A percentile compares a stretch with the other conserved stretches of the same genome.
Evolutionary conservation across 2,888 invertebrate species (phyloP).

Genomic region (Drosophila prolongata): DNA sequence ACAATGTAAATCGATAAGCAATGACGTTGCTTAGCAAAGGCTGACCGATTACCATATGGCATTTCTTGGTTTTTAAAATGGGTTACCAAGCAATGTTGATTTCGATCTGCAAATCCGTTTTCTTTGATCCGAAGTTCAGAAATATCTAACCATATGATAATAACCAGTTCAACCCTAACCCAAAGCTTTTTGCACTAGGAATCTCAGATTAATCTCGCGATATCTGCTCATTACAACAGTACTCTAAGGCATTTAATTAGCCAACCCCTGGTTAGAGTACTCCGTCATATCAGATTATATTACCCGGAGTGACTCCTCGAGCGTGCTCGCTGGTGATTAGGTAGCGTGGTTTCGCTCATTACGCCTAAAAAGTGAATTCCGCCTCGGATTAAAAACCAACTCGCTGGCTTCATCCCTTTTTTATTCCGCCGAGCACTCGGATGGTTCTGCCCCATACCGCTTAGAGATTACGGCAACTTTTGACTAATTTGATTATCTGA

Average conservation of each 20-base stretch:
- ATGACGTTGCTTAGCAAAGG: background rate
- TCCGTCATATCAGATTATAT: conserved; percentile 20
- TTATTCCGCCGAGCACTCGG: no score
- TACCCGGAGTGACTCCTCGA: conserved; percentile 24
- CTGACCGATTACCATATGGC: conserved; percentile 9
- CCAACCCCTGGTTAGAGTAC: conserved; percentile 16
- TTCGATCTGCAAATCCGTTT: conserved; percentile 16
- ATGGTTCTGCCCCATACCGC: background rate
- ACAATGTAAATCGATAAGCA: no score
- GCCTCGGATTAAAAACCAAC: conserved; percentile 23
- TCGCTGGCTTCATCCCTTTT: conserved; percentile 16
- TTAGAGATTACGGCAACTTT: conserved; percentile 32
- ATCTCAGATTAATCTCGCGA: conserved; percentile 8
- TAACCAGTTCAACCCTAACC: background rate
- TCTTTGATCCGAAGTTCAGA: background rate
- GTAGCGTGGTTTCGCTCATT: conserved; percentile 29
- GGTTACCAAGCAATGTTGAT: conserved; percentile 18
- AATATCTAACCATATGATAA: conserved; percentile 2
- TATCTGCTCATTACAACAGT: conserved; percentile 8
- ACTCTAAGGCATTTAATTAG: conserved; percentile 31
- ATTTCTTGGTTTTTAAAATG: background rate
- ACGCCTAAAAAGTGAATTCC: conserved; percentile 17
- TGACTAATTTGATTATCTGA: conserved; percentile 50
- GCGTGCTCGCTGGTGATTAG: conserved; percentile 24
- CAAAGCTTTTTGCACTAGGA: conserved; percentile 10